Base-by-base conservation (phyloP, 2,113 vertebrate species). In the Cyprinodon tularosa region DNA sequence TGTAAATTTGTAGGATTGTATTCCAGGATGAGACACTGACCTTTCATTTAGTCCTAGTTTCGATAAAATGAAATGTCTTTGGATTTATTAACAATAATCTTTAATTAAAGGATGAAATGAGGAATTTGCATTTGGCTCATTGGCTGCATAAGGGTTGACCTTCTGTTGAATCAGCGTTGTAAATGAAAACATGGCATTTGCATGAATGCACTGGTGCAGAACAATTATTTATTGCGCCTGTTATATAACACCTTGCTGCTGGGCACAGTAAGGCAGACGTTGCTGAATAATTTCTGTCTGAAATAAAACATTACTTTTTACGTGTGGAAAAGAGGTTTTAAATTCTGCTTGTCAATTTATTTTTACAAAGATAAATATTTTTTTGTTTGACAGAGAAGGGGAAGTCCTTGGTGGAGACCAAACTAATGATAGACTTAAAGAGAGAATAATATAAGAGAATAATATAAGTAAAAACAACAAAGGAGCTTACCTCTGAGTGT, bases 201-300 rank as follows among this genome's bases (percentile, higher is more conserved):
- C 47, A 71, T 63, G 66, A 72, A 39, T 29, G 64, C 65, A 74
- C 42, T 69, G 42, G 13, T 62, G 70, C 81, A 44, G 64, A 48
- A 38, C 53, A 62, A 79, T 81, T 57, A 57, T 57, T 57, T 20
- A n/a, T 3, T n/a, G 50, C 50, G 77, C 68, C 71, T 44, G 50
- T 92, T 91, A 77, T 72, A 42, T 88, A 90, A 90, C 63, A 72
- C 74, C 48, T 67, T 57, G 80, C 89, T 85, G 50, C 78, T 68
- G 77, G 91, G 79, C 76, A 76, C 67, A 37, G 65, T 65, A 44
- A 80, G 66, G 17, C 65, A 70, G 50, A 62, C 65, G 66, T 64
- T 64, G 42, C 62, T 63, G 39, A 64, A 60, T 44, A 60, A 42
- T 78, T 42, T 81, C 77, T 68, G 38, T 78, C 59, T 63, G 38